Percentiles rank a stretch among this genome's conserved stretches.
Evolutionary conservation across 2,797 vertebrate genomes (phyloP).

Genomic region (Neosilurus hyrtlii): DNA sequence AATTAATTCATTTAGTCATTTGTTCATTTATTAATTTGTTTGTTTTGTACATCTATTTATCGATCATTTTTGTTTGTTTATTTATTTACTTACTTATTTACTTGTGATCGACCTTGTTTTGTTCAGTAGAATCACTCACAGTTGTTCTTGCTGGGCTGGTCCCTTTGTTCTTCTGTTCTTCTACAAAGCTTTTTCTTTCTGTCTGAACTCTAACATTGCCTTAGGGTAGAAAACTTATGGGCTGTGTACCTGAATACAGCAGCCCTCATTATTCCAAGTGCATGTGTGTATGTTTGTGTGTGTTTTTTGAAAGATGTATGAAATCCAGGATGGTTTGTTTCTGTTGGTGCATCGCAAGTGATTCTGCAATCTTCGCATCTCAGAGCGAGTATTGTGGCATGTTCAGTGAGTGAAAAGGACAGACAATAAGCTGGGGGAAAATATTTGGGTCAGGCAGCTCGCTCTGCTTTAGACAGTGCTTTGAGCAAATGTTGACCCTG

Average conservation of each 20-base stretch:
- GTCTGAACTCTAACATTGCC: neutral
- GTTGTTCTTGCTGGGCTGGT: neutral
- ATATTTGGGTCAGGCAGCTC: constrained; percentile 31
- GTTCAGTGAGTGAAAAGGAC: constrained; percentile 20
- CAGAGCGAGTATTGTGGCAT: constrained; percentile 20
- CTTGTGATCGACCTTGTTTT: neutral
- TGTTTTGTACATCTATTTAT: neutral
- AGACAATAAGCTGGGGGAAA: constrained; percentile 15
- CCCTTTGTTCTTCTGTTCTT: constrained; percentile 11
- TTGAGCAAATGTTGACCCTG: constrained; percentile 10
- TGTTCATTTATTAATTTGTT: neutral
- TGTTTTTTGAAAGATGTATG: neutral
- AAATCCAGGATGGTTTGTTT: neutral
- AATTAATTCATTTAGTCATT: neutral
- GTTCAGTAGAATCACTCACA: neutral
- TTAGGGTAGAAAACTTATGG: neutral
- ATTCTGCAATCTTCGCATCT: neutral
- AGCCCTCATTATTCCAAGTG: neutral
- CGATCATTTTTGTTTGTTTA: neutral
- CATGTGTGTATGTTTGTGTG: neutral
- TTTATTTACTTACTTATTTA: neutral
- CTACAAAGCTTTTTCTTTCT: neutral
- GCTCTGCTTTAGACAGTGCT: constrained; percentile 21
- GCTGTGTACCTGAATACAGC: constrained; percentile 5
- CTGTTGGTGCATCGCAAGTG: neutral